Conservation (phyloP, 2,888 invertebrate species). For the Spialia ferax region DNA sequence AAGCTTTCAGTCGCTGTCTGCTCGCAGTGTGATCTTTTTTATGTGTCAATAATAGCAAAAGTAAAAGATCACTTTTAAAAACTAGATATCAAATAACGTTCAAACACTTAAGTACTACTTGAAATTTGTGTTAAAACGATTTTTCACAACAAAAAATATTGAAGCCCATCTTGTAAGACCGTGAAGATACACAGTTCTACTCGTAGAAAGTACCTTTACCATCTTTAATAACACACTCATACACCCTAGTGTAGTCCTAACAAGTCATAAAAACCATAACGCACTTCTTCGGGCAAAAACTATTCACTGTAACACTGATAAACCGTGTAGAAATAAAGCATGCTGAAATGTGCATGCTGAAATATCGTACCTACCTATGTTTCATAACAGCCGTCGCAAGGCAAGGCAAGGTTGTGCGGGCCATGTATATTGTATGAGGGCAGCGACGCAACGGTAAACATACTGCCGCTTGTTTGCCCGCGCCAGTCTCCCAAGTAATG, state of each 20-base stretch:
- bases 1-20: slow-evolving; percentile 47
- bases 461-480: slow-evolving; percentile 78
- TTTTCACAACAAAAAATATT: no score
- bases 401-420: slow-evolving; percentile 68
- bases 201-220: no score
- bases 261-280: no score
- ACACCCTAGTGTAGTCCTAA: no score
- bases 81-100: no score
- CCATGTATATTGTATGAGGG: slow-evolving; percentile 85
- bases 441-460: slow-evolving; percentile 81
- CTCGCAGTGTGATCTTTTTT: neutral
- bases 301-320: neutral
- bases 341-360: neutral
- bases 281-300: no score
- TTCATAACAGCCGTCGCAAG: slow-evolving; percentile 47
- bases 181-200: no score
- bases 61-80: neutral
- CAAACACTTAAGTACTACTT: no score
- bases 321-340: neutral
- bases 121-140: no score
- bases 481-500: slow-evolving; percentile 84
- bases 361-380: neutral
- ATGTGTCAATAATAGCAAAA: neutral
- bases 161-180: no score
- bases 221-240: no score